These are phyloP conservation scores for Muscicapa striata DNA, from an alignment of 2,797 vertebrate species.

Conservation along the genomic window DNA sequence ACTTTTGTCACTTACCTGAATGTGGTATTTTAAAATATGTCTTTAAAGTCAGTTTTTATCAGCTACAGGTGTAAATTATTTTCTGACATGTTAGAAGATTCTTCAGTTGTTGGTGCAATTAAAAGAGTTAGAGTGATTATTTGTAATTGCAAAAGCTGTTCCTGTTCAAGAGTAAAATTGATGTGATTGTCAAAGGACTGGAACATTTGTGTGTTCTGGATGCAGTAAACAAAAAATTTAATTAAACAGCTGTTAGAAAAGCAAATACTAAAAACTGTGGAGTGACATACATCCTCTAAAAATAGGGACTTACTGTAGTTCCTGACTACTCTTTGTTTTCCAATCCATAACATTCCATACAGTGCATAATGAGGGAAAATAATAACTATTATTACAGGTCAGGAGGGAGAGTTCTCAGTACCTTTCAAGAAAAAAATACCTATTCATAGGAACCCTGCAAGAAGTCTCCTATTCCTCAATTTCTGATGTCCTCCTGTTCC, in stretches of 20 bases:
- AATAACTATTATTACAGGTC: not conserved
- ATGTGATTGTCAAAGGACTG: not conserved
- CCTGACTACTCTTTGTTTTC: not conserved
- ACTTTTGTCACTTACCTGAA: not conserved
- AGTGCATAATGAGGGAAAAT: not conserved
- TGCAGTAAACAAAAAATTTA: not conserved
- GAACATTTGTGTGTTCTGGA: not conserved
- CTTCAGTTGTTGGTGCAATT: not conserved
- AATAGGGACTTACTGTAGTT: not conserved
- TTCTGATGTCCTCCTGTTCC: not conserved
- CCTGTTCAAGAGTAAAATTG: not conserved
- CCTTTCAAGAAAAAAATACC: not conserved
- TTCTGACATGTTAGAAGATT: not conserved
- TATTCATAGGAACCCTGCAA: not conserved
- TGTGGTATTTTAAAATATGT: not conserved
- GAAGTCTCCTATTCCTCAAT: not conserved
- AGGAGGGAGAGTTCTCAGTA: not conserved
- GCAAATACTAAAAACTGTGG: not conserved
- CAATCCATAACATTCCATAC: not conserved
- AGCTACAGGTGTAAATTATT: not conserved
- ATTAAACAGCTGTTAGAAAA: not conserved
- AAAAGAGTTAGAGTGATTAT: not conserved
- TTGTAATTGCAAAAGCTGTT: not conserved
- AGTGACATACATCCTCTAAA: not conserved
- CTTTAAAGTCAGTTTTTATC: not conserved